phyloP scores from a whole-genome alignment of 2,113 vertebrate species.

The Manacus vitellinus region DNA sequence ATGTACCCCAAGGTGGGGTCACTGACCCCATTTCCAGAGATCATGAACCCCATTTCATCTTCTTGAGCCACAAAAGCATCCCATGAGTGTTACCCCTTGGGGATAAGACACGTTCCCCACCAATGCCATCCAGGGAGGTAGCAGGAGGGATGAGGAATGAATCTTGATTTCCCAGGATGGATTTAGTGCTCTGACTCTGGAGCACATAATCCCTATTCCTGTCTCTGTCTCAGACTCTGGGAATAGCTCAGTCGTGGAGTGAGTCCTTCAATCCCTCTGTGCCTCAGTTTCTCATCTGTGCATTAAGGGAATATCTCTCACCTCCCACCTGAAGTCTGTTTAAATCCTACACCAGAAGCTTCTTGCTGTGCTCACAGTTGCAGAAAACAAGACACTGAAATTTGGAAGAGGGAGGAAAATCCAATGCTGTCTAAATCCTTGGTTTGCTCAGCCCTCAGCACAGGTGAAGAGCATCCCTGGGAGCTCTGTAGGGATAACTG shows the following conservation, averaged over 20 bases:
- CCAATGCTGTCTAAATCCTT: accelerated
- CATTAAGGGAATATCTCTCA: constrained; percentile 17
- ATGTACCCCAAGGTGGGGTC: accelerated
- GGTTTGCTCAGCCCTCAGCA: background rate
- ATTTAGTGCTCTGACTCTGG: background rate
- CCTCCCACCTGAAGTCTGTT: constrained; percentile 47
- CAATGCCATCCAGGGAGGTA: background rate
- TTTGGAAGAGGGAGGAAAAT: background rate
- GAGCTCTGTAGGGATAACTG: background rate
- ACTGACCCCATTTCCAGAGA: background rate
- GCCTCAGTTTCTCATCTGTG: constrained; percentile 59
- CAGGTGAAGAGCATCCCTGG: background rate
- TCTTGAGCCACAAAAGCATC: background rate
- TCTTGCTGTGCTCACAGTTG: background rate
- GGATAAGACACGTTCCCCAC: background rate
- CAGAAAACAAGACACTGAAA: background rate
- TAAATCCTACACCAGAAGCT: constrained; percentile 21
- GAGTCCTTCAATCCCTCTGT: background rate
- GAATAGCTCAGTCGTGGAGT: background rate
- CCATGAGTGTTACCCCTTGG: background rate
- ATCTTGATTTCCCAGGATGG: background rate
- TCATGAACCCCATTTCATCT: background rate
- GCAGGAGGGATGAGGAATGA: background rate
- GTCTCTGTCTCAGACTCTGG: background rate
- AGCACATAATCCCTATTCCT: background rate